phyloP scores from a whole-genome alignment of 1,140 invertebrate species.

The Lordiphosa clarofinis region DNA sequence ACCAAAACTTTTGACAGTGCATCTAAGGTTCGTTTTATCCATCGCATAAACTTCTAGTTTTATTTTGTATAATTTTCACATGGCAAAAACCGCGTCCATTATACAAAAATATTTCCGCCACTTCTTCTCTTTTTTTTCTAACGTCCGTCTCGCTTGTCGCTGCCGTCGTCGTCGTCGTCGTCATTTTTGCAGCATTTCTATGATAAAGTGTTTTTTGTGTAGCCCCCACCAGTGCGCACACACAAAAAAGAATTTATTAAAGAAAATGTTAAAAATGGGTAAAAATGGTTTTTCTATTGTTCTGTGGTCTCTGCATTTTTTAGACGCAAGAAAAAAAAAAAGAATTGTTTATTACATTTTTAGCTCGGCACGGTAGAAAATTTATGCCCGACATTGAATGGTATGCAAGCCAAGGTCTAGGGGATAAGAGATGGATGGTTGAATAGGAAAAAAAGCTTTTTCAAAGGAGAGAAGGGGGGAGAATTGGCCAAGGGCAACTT shows the following conservation, averaged over 20 bases:
- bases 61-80: constrained; percentile 19
- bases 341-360: constrained; percentile 57
- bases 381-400: constrained; percentile 58
- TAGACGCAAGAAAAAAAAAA: constrained; percentile 30
- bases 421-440: constrained; percentile 6
- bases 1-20: background rate
- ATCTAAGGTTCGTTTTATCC: background rate
- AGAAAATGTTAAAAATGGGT: constrained; percentile 57
- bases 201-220: constrained; percentile 56
- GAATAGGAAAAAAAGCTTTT: constrained; percentile 3
- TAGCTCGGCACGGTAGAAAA: constrained; percentile 44
- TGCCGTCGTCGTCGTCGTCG: constrained; percentile 22
- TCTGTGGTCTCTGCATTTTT: constrained; percentile 37
- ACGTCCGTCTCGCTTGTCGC: constrained; percentile 1
- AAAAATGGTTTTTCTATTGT: constrained; percentile 56
- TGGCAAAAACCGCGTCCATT: constrained; percentile 39
- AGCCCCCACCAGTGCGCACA: constrained; percentile 17
- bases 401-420: constrained; percentile 24
- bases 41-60: background rate
- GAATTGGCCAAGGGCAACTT: constrained; percentile 35
- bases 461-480: background rate
- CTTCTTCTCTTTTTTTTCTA: constrained; percentile 1
- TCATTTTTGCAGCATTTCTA: constrained; percentile 46
- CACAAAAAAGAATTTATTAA: constrained; percentile 41
- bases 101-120: constrained; percentile 42